Percentiles rank a stretch among this genome's conserved stretches.
phyloP scores from a whole-genome alignment of 2,113 vertebrate species.

The Conger conger region DNA sequence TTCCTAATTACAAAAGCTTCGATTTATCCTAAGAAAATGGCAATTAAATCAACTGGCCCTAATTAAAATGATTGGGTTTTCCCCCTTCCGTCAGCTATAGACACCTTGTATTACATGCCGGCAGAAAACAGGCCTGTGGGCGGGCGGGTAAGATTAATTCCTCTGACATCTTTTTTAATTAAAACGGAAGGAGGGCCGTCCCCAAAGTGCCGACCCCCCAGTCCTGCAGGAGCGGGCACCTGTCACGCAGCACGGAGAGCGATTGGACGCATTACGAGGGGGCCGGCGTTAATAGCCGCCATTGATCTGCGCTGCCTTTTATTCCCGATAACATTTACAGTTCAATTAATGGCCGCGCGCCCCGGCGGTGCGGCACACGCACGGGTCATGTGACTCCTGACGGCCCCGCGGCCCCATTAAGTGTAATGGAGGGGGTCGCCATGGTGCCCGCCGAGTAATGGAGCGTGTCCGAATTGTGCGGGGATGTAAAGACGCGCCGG shows the following conservation, averaged over 20 bases:
- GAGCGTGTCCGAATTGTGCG: neutral
- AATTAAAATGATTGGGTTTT: conserved; percentile 18
- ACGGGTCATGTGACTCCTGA: conserved; percentile 5
- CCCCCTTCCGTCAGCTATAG: neutral
- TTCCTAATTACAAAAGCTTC: conserved; percentile 17
- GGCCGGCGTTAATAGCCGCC: conserved; percentile 35
- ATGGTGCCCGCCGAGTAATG: conserved; percentile 2
- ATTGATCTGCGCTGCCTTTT: conserved; percentile 42
- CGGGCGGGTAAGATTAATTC: conserved; percentile 20
- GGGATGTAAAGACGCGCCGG: neutral
- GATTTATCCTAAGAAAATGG: conserved; percentile 8
- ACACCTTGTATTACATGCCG: neutral
- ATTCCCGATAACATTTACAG: conserved; percentile 39
- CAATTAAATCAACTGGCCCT: conserved; percentile 8
- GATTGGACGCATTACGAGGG: conserved; percentile 22
- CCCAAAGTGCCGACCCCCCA: neutral
- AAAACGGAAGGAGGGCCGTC: neutral
- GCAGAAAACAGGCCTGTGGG: neutral
- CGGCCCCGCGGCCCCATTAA: conserved; percentile 28
- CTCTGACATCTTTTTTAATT: conserved; percentile 29
- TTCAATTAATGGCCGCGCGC: conserved; percentile 39
- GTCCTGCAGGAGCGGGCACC: neutral
- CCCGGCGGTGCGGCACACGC: neutral
- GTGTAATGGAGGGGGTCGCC: conserved; percentile 25
- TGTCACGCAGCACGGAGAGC: conserved; percentile 7